phyloP scores from a whole-genome alignment of 1,140 invertebrate genomes.

The Pomacea maculata region DNA sequence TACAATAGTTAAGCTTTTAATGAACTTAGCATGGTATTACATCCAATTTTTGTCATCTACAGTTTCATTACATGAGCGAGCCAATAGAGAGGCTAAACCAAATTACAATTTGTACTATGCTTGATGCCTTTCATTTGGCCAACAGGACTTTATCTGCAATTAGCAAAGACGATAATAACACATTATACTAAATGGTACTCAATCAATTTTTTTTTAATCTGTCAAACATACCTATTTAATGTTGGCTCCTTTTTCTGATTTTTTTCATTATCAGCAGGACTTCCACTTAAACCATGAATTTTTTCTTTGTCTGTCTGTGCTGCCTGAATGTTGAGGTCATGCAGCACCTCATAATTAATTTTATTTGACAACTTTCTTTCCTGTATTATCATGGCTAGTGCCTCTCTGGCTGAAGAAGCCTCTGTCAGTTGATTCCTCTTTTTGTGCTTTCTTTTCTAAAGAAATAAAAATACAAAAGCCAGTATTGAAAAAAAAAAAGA shows the following conservation, averaged over 20 bases:
- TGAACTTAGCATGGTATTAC: neutral
- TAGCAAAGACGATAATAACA: too few species aligned
- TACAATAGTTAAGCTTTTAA: constrained; percentile 2
- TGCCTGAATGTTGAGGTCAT: constrained; percentile 71
- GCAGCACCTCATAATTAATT: constrained; percentile 97
- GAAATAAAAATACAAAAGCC: constrained; percentile 1
- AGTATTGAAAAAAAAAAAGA: neutral
- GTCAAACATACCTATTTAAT: neutral
- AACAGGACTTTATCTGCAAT: too few species aligned
- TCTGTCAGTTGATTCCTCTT: constrained; percentile 66
- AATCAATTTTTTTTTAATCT: neutral
- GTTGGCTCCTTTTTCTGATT: constrained; percentile 8
- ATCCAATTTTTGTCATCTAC: too few species aligned
- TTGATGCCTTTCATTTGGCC: too few species aligned
- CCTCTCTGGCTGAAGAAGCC: constrained; percentile 86
- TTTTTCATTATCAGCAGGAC: neutral
- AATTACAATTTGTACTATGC: too few species aligned
- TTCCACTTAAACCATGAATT: neutral
- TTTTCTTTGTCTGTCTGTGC: neutral
- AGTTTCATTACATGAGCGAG: too few species aligned
- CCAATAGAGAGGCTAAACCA: too few species aligned
- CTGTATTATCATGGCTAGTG: constrained; percentile 92
- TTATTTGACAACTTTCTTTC: constrained; percentile 96
- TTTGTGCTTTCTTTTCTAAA: constrained; percentile 57
- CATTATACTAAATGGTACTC: too few species aligned